Evolutionary conservation across 2,113 vertebrate genomes (phyloP), one percentile per base, ranked within the genome.

Genomic region (Brachyistius frenatus): DNA sequence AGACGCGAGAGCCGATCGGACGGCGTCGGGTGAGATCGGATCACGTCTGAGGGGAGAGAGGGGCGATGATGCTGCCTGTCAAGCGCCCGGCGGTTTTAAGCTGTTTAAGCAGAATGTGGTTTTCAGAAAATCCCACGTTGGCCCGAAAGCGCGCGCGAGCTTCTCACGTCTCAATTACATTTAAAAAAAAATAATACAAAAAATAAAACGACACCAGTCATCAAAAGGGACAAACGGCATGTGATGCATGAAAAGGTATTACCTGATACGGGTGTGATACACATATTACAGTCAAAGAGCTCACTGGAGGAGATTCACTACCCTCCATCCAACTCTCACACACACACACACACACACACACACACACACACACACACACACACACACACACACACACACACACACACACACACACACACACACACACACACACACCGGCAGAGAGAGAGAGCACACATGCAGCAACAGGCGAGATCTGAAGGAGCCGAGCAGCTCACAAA

Each of bases 181-280:
- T 16, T 0, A 14, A 52, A 31, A 37, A 66, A 67, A 46, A 23
- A 50, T 1, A 23, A 23, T 23, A 23, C 23, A 23, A 3, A n/a
- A n/a, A 50, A 7, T 5, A 50, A 50, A 52, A 23, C 1, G 49
- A 52, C 16, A n/a, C 6, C 6, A 80, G 61, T 83, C 81, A 79
- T 23, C 32, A 39, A 31, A 66, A 15, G 68, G 62, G 50, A 84
- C 66, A 80, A 66, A 84, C 78, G 56, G 63, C 66, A 68, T n/a
- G 54, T 36, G 76, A 71, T 68, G 66, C 81, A 58, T 78, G 73
- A 75, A 72, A 77, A 55, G 56, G 78, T n/a, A 16, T 76, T 69
- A 87, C 83, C 69, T 80, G 83, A 80, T 44, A 76, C 60, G 67
- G 76, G 7, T 76, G 69, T 67, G 80, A 80, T 64, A 76, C 76